A percentile compares a stretch with the other conserved stretches of the same genome.
Evolutionary conservation across 1,140 invertebrate genomes (phyloP).

Genomic region (Drosophila orosa): DNA sequence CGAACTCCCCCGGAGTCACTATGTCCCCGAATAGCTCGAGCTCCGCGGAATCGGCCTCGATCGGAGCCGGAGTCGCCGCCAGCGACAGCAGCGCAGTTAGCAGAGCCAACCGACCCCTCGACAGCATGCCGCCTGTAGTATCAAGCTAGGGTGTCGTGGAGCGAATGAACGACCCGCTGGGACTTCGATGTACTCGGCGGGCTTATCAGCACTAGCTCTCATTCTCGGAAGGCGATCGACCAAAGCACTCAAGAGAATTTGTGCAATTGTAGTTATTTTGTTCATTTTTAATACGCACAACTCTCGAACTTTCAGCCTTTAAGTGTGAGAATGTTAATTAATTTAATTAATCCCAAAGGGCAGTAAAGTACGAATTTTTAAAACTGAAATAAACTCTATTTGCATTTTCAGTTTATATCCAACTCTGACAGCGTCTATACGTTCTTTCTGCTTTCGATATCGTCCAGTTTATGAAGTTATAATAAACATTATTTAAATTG

Average conservation of each 20-base stretch:
- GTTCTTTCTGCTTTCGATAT: neutral
- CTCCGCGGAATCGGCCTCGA: slow-evolving; percentile 14
- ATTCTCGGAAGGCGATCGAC: neutral
- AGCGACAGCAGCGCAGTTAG: slow-evolving; percentile 22
- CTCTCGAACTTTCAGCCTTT: neutral
- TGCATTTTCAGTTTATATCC: neutral
- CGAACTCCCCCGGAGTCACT: slow-evolving; percentile 39
- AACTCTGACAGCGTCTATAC: neutral
- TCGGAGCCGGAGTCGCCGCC: slow-evolving; percentile 1
- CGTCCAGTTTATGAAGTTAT: neutral
- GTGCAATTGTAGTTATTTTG: neutral
- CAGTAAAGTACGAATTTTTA: neutral
- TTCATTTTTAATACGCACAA: neutral
- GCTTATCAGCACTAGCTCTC: slow-evolving; percentile 49
- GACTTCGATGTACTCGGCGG: neutral
- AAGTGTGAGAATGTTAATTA: neutral
- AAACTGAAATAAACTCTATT: neutral
- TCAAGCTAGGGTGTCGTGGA: slow-evolving; percentile 23
- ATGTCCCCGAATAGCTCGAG: slow-evolving; percentile 65
- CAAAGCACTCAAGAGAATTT: slow-evolving; percentile 14
- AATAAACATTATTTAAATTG: neutral
- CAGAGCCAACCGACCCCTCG: slow-evolving; percentile 2
- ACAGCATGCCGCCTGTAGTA: slow-evolving; percentile 52
- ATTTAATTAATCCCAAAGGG: neutral
- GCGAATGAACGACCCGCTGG: slow-evolving; percentile 49